A percentile compares a stretch with the other conserved stretches of the same genome.
Evolutionary conservation across 2,113 vertebrate genomes (phyloP).

Genomic region (Procapra przewalskii): DNA sequence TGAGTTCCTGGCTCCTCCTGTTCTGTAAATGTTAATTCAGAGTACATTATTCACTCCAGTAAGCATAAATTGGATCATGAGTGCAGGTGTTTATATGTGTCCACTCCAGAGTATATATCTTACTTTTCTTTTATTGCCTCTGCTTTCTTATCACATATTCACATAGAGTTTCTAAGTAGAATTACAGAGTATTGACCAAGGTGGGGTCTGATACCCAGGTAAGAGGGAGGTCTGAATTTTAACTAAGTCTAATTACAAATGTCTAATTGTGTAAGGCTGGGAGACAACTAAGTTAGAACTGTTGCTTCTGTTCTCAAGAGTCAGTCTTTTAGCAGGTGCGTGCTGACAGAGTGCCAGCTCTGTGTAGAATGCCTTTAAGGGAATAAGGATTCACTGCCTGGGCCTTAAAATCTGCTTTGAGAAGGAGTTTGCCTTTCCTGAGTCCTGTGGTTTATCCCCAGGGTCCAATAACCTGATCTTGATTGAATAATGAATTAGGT

Average conservation of each 20-base stretch:
- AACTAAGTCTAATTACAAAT: neutral
- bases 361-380: neutral
- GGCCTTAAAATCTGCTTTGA: neutral
- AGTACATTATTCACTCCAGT: slow-evolving; percentile 5
- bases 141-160: neutral
- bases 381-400: neutral
- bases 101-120: neutral
- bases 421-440: neutral
- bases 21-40: neutral
- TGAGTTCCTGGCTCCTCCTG: neutral
- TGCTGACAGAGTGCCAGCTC: neutral
- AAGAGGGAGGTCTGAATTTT: neutral
- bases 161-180: neutral
- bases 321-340: neutral
- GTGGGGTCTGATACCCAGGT: neutral
- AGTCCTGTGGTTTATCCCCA: neutral
- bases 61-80: neutral
- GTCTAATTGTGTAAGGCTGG: neutral
- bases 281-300: slow-evolving; percentile 7
- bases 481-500: neutral
- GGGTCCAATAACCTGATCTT: neutral
- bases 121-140: neutral
- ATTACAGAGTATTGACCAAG: neutral
- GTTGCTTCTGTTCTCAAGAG: neutral
- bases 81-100: neutral